Percentiles rank a stretch among this genome's conserved stretches.
Conservation (phyloP, 2,113 vertebrate genomes). For the Chloropsis cyanopogon region DNA sequence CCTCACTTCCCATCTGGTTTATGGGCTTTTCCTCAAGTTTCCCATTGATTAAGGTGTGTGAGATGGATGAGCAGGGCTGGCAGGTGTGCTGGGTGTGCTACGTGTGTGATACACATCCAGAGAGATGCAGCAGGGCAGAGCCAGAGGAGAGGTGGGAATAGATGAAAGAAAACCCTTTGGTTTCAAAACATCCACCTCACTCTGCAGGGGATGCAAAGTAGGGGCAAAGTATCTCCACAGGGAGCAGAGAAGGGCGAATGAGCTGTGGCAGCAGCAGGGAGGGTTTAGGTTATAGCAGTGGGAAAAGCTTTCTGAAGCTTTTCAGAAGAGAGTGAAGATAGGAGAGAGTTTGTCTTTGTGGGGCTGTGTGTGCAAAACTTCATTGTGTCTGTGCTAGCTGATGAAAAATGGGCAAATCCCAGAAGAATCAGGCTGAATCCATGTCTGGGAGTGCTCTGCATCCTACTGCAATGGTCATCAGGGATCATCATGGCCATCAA, state of each 20-base stretch:
- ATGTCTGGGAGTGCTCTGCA: not conserved
- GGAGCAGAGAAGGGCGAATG: not conserved
- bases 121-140: not conserved
- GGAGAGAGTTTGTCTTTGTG: not conserved
- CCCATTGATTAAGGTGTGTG: not conserved
- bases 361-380: not conserved
- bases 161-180: not conserved
- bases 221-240: not conserved
- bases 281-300: not conserved
- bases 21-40: not conserved
- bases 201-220: not conserved
- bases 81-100: not conserved
- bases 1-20: not conserved
- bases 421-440: not conserved
- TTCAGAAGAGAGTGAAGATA: not conserved
- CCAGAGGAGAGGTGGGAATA: not conserved
- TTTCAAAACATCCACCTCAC: not conserved
- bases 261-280: not conserved
- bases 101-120: fast-evolving
- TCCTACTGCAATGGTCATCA: not conserved
- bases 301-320: not conserved
- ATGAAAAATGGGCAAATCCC: not conserved
- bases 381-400: not conserved
- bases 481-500: not conserved
- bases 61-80: not conserved